Evolutionary conservation across 2,113 vertebrate genomes (phyloP), one percentile per base, ranked within the genome.

Genomic region (Capreolus pygargus): DNA sequence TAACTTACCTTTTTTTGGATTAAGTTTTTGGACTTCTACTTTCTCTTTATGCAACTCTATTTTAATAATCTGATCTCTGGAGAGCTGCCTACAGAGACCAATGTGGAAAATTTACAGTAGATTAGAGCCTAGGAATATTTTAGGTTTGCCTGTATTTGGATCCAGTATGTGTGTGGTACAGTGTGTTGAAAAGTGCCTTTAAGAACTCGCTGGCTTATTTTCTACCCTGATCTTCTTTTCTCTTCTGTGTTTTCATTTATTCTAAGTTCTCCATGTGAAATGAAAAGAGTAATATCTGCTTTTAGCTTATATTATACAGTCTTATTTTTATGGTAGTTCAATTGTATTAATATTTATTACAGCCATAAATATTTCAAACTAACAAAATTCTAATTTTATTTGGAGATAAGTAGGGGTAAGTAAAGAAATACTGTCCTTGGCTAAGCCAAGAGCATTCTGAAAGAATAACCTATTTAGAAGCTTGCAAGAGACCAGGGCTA

Each of bases 21-120:
- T 92, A 25, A 94, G 84, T 96, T 3, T 87, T 92, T 97, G 70
- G 45, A 33, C 33, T 92, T 96, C 76, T 23, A 86, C 36, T 95
- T 98, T n/a, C 45, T 86, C 97, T 96, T 67, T 91, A 55, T 94
- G 91, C 96, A 96, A 54, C 45, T 95, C 84, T 91, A 89, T 96
- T 93, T 95, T 97, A 96, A 93, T 95, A 55, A 33, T 54, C 47
- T 83, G 76, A 60, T 96, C 88, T 97, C 90, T 97, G 70, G 85
- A 97, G 90, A 67, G 67, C 83, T 95, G 39, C 67, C 97, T 96
- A n/a, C 81, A 86, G 94, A 97, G 94, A 97, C 97, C 95, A 91
- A 1, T 85, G 33, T 96, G 92, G 96, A 95, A 85, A 97, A 93
- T 95, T 95, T 70, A 36, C 67, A 86, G 43, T 82, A 94, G 67